A percentile compares a stretch with the other conserved stretches of the same genome.
These are phyloP conservation scores for Morpho helenor DNA, from an alignment of 2,888 invertebrate species.

Conservation along the genomic window DNA sequence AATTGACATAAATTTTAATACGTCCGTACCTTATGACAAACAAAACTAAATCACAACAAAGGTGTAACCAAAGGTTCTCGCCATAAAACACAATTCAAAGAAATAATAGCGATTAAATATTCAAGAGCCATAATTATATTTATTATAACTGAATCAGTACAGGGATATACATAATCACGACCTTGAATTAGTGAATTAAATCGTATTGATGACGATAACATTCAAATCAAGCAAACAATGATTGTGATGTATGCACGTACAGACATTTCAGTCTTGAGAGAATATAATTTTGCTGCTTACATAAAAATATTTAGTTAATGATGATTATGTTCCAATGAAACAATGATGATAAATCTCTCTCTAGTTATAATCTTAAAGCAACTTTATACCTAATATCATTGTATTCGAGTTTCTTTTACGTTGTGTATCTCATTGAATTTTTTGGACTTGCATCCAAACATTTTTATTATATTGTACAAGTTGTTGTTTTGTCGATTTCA, in stretches of 20 bases:
- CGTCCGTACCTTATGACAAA: neutral
- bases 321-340: too few species aligned
- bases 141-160: conserved; percentile 26
- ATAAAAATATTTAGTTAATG: too few species aligned
- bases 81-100: conserved; percentile 16
- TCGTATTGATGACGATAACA: conserved; percentile 31
- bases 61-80: conserved; percentile 7
- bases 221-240: conserved; percentile 23
- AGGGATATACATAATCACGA: conserved; percentile 26
- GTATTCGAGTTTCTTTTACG: too few species aligned
- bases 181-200: conserved; percentile 38
- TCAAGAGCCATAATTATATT: conserved; percentile 25
- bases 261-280: neutral
- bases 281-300: too few species aligned
- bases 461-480: too few species aligned
- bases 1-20: too few species aligned
- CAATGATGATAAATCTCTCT: too few species aligned
- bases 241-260: neutral
- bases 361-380: too few species aligned
- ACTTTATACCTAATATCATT: too few species aligned
- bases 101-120: conserved; percentile 25
- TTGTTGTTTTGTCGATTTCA: too few species aligned
- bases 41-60: conserved; percentile 9
- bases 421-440: too few species aligned
- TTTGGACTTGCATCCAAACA: too few species aligned